Evolutionary conservation across 1,140 invertebrate genomes (phyloP), one percentile per base, ranked within the genome.

Genomic region (Zophobas atratus): DNA sequence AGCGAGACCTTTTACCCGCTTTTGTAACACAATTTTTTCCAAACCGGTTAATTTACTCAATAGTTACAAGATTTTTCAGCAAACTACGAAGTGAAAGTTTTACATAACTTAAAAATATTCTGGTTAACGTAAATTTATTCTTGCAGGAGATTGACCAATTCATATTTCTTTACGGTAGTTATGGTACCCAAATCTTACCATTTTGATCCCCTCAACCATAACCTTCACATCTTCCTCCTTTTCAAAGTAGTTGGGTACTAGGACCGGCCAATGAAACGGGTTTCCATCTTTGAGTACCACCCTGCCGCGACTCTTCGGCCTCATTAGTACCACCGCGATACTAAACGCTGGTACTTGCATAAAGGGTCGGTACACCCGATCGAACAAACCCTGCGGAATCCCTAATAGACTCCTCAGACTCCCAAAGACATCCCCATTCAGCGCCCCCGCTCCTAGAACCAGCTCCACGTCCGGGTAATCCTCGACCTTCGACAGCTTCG

Each of bases 221-320:
- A 91, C 90, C 5, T 87, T 84, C 1, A 95, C 79, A 85, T 96
- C 94, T 3, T 91, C 86, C 0, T 89, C 86, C 79, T 94, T 86
- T 8, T 90, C 85, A 81, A 95, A 93, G 83, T 95, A 96, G 85
- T 96, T 96, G 0, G 94, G 91, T 39, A 94, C 87, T 78, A 98
- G 91, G 55, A 89, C 86, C 0, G 96, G 96, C 86, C 90, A 90
- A 39, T 93, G 90, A 0, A 90, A 88, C 0, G 95, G 96, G 88
- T 96, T 91, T 4, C 87, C 85, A 53, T 89, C 92, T 60, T 88
- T 89, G 4, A 97, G 82, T 0, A 86, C 89, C 1, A 95, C 88
- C 60, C 91, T 88, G 0, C 95, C 95, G 6, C 91, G 86, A 81
- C 94, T 96, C 75, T 92, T 91, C 0, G 95, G 95, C 2, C 92